These are phyloP conservation scores for Bubo blakistoni DNA, from an alignment of 2,113 vertebrate species.

Conservation along the genomic window DNA sequence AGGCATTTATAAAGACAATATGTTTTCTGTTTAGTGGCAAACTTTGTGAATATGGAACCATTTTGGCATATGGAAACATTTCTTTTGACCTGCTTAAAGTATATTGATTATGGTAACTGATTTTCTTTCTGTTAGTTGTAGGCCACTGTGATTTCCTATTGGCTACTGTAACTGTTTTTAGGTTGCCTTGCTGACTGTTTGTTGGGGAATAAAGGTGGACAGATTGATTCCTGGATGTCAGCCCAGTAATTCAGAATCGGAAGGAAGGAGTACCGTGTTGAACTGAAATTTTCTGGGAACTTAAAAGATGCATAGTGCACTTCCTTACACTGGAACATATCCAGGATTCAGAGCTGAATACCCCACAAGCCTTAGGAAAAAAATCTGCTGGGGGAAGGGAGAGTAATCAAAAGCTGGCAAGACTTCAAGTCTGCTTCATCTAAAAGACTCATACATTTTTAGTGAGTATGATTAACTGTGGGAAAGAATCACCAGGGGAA, in stretches of 20 bases:
- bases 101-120: constrained; percentile 73
- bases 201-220: not conserved
- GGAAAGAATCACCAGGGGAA: constrained; percentile 32
- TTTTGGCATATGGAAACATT: constrained; percentile 74
- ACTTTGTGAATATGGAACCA: constrained; percentile 67
- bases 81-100: constrained; percentile 65
- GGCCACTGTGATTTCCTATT: constrained; percentile 62
- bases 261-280: not conserved
- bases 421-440: constrained; percentile 28
- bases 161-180: constrained; percentile 69
- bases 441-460: constrained; percentile 32
- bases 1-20: constrained; percentile 30
- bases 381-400: not conserved
- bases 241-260: not conserved
- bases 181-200: constrained; percentile 58
- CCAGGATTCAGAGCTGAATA: constrained; percentile 27
- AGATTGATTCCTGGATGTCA: constrained; percentile 37
- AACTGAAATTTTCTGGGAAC: constrained; percentile 41
- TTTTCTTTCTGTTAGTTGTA: constrained; percentile 63
- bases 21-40: constrained; percentile 68
- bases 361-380: not conserved
- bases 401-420: constrained; percentile 42
- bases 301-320: constrained; percentile 6
- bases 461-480: constrained; percentile 44
- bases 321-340: constrained; percentile 11